phyloP scores from a whole-genome alignment of 2,797 vertebrate species.

The Alectoris magna region DNA sequence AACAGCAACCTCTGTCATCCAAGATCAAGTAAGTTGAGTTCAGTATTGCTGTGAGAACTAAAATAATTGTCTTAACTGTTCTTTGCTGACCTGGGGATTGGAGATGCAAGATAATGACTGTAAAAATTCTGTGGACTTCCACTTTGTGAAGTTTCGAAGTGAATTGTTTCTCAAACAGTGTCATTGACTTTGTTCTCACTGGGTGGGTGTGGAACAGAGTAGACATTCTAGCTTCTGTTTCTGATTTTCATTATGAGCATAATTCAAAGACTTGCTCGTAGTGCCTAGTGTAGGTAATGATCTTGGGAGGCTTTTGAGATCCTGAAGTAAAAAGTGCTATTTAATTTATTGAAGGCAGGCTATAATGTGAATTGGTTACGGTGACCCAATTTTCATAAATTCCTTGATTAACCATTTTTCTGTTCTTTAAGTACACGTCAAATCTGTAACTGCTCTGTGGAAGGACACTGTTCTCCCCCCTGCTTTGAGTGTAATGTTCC shows the following conservation, averaged over 20 bases:
- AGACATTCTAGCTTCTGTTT: neutral
- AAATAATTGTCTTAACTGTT: neutral
- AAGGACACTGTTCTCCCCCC: neutral
- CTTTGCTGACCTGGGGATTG: neutral
- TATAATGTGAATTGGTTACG: neutral
- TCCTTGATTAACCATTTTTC: neutral
- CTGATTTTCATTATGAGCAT: neutral
- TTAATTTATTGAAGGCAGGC: neutral
- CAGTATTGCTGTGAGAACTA: constrained; percentile 1
- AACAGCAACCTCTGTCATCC: constrained; percentile 68
- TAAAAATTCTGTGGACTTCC: neutral
- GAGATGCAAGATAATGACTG: neutral
- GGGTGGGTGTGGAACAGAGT: neutral
- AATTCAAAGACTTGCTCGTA: neutral
- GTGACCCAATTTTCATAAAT: neutral
- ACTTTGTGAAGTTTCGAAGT: neutral
- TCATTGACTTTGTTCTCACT: neutral
- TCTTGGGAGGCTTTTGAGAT: neutral
- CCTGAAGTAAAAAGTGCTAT: neutral
- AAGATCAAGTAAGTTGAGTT: constrained; percentile 82
- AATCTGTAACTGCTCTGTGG: neutral
- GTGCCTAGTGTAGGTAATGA: neutral
- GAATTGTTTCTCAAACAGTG: neutral
- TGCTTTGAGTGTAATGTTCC: neutral
- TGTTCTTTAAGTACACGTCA: neutral